Evolutionary conservation across 2,888 invertebrate species (phyloP).

Genomic region (Helobdella robusta): DNA sequence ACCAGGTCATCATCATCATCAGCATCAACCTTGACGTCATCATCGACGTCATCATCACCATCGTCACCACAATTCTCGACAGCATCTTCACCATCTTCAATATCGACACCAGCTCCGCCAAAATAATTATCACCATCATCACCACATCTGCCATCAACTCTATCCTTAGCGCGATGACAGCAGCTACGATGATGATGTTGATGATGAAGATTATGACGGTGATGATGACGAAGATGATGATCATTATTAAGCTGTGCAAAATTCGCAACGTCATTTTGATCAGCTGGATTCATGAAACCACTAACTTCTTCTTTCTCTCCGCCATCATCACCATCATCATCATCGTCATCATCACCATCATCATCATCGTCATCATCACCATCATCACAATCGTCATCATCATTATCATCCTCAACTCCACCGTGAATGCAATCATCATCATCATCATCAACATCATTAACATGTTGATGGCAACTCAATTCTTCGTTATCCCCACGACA

Average conservation of each 20-base stretch:
- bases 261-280: neutral
- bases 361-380: neutral
- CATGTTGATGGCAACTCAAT: neutral
- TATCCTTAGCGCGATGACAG: neutral
- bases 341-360: conserved; percentile 18
- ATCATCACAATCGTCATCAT: neutral
- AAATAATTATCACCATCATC: neutral
- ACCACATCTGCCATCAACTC: neutral
- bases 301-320: no score
- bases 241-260: neutral
- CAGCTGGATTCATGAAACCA: no score
- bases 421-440: neutral
- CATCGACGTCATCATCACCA: neutral
- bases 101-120: neutral
- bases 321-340: conserved; percentile 22
- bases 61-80: neutral
- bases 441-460: neutral
- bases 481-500: neutral
- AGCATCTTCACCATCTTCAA: neutral
- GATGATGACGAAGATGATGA: no score
- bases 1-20: neutral
- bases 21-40: neutral
- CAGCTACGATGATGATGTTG: no score
- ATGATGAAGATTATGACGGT: neutral
- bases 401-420: neutral